Evolutionary conservation across 2,797 vertebrate genomes (phyloP), one percentile per base, ranked within the genome.

Genomic region (Limosa lapponica): DNA sequence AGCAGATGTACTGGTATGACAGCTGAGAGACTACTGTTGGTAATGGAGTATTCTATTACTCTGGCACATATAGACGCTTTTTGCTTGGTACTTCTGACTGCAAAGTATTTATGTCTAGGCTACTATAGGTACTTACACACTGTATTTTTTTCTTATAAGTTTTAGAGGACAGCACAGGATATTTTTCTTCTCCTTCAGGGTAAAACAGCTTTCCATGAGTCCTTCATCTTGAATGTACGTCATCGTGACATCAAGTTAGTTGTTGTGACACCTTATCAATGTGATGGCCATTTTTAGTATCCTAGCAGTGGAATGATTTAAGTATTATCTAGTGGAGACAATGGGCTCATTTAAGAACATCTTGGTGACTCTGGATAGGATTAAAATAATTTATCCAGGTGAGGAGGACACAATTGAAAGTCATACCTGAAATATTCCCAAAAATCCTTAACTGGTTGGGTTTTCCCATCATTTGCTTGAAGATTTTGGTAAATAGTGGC

Each of bases 51-150:
- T 81, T 90, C 73, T 88, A 16, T 80, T 95, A 44, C 61, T 75
- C 88, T 86, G 75, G 58, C 82, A 75, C 86, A 86, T 61, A 84
- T 58, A 93, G 77, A 78, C 49, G 84, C 28, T 87, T 82, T 80
- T 83, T 65, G 55, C 54, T 86, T 88, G 75, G 34, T 91, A 54
- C 74, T 85, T 94, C 75, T 84, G 54, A 82, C 24, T 30, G 6
- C 79, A 72, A 92, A 90, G 20, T 83, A 43, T 93, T 93, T 70
- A 70, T 90, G 66, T 92, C 91, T 88, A 88, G 92, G 77, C 54
- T 82, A 34, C 82, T 86, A 24, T 55, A 87, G 44, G 58, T 87
- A 85, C 39, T 85, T 73, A 67, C 0, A 1, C 43, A 6, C 82
- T 90, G 20, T 78, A 27, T 22, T 71, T 87, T 89, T 89, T 93